Base-by-base conservation (phyloP, 1,140 invertebrate species). In the Lethrus apterus region DNA sequence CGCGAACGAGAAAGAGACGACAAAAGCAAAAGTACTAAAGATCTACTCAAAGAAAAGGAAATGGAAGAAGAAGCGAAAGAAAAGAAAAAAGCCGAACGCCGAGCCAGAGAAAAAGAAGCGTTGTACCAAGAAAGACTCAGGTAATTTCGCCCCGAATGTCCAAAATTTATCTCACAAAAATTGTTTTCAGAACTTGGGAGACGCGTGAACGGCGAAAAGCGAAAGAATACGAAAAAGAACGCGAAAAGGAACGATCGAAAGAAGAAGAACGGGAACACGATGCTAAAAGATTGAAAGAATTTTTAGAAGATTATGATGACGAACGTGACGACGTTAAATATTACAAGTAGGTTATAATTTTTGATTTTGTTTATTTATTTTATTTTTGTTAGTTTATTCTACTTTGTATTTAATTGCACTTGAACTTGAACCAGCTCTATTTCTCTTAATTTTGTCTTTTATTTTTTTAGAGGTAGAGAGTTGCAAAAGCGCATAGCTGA, bases 231-330 rank as follows among this genome's bases (percentile, higher is more conserved):
- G 87, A 91, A 63, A 91, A 90, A 62, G 89, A 94, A 67, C 76
- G 79, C 32, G 84, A 93, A 55, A 84, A 89, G 57, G 88, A 93
- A 62, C 73, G 84, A 19, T 71, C 83, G 46, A 84, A 86, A 58
- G 84, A 89, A 61, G 83, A 89, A 54, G 90, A 94, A 62, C 68
- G 88, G 46, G 80, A 87, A 62, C 80, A 80, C 49, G 93, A 98
- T 71, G 93, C 92, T 0, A 90, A 92, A 69, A 77, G 89, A 29
- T 74, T 99, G 9, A 94, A 95, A 68, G 92, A 98, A 72, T 98
- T 98, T 66, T 75, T 98, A 7, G 94, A 99, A 70, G 95, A 98
- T 68, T 99, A 99, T 65, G 93, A 98, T 67, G 95, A 99, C 68
- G 92, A 98, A 69, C 74, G 91, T 35, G 93, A 98, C 69, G 96